Evolutionary conservation across 2,797 vertebrate genomes (phyloP).

Genomic region (Phataginus tricuspis): DNA sequence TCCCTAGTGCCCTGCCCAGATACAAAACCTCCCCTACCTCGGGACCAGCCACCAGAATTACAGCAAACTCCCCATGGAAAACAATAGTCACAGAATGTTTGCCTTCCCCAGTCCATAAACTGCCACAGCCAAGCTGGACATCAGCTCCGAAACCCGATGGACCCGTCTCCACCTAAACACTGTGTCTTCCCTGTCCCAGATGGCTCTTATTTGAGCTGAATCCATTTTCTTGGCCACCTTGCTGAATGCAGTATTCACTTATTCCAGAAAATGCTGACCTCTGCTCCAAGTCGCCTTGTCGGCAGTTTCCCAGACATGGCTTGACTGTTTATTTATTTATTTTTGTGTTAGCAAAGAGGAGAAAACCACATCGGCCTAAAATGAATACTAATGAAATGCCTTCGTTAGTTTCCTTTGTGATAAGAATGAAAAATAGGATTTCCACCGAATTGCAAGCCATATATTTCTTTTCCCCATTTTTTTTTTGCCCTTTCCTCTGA

Average conservation of each 20-base stretch:
- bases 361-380: constrained; percentile 86
- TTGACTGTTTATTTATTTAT: constrained; percentile 81
- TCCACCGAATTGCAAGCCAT: constrained; percentile 81
- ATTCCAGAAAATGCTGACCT: constrained; percentile 82
- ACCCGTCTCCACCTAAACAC: constrained; percentile 57
- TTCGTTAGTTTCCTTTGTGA: constrained; percentile 87
- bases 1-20: background rate
- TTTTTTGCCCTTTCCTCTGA: constrained; percentile 84
- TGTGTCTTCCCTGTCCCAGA: constrained; percentile 64
- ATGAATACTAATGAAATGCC: constrained; percentile 88
- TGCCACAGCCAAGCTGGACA: constrained; percentile 62
- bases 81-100: background rate
- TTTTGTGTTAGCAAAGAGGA: constrained; percentile 85
- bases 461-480: constrained; percentile 63
- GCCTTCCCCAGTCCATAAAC: background rate
- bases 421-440: constrained; percentile 86
- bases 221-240: constrained; percentile 83
- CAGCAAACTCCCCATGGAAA: background rate
- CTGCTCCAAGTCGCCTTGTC: constrained; percentile 58
- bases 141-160: constrained; percentile 69
- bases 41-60: background rate
- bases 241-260: constrained; percentile 75
- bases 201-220: constrained; percentile 77
- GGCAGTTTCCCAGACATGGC: constrained; percentile 67
- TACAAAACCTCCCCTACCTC: background rate